phyloP scores from a whole-genome alignment of 2,113 vertebrate genomes.

The Lycaon pictus region DNA sequence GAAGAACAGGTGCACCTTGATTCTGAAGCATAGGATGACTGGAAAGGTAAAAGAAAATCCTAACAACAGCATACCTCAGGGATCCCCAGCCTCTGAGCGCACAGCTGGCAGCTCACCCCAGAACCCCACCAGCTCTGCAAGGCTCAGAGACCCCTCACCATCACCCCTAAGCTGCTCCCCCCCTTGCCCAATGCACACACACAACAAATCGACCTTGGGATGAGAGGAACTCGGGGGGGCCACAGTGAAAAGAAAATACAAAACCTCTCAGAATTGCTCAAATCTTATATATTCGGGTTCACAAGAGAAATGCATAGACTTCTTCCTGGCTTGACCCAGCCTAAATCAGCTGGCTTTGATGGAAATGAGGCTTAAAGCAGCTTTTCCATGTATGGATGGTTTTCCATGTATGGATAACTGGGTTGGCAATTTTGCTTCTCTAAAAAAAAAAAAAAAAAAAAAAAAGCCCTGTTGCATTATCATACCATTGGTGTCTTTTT shows the following conservation, averaged over 20 bases:
- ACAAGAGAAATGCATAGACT: not conserved
- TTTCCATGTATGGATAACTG: not conserved
- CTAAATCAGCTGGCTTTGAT: not conserved
- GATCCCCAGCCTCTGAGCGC: not conserved
- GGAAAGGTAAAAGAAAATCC: not conserved
- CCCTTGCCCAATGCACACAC: not conserved
- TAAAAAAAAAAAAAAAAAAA: not conserved
- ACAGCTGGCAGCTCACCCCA: no score
- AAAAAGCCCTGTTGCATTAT: not conserved
- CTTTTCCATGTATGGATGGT: not conserved
- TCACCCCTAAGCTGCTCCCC: no score
- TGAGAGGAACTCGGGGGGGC: not conserved
- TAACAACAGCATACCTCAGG: not conserved
- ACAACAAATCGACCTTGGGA: not conserved
- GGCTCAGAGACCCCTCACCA: accelerated
- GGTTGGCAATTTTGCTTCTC: not conserved
- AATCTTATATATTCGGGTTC: not conserved
- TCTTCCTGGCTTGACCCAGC: not conserved
- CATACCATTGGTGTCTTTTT: not conserved
- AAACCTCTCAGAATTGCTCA: not conserved
- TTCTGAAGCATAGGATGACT: not conserved
- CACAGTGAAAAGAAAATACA: not conserved
- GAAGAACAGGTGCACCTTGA: not conserved
- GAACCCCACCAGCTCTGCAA: not conserved
- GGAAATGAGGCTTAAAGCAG: no score